Conservation (phyloP, 1,140 invertebrate genomes). For the Papilio machaon region DNA sequence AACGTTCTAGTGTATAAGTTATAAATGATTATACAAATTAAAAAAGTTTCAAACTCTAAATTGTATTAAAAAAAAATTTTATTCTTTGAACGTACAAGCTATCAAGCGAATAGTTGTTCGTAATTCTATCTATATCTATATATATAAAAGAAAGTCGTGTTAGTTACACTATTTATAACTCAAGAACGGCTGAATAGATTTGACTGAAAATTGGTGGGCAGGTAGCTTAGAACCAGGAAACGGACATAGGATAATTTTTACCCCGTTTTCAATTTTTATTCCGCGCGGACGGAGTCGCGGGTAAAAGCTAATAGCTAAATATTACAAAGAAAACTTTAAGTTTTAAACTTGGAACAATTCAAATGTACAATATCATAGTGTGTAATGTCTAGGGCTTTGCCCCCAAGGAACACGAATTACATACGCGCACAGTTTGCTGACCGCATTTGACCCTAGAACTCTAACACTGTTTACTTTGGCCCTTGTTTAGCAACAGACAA, state of each 20-base stretch:
- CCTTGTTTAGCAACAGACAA: conserved; percentile 17
- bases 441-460: conserved; percentile 20
- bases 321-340: conserved; percentile 2
- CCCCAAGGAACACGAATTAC: conserved; percentile 19
- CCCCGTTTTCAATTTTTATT: no score
- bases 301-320: neutral
- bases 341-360: neutral
- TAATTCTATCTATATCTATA: no score
- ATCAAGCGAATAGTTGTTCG: neutral
- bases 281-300: no score
- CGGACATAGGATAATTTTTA: no score
- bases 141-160: no score
- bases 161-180: no score
- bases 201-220: no score
- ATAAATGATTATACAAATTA: neutral
- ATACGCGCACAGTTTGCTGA: conserved; percentile 19
- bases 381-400: conserved; percentile 1
- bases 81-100: neutral
- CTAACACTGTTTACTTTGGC: neutral
- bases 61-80: neutral
- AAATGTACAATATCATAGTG: neutral
- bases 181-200: no score
- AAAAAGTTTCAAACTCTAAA: no score
- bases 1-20: neutral
- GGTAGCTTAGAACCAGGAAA: no score